Evolutionary conservation across 2,113 vertebrate genomes (phyloP), one percentile per base, ranked within the genome.

Genomic region (Carassius auratus): DNA sequence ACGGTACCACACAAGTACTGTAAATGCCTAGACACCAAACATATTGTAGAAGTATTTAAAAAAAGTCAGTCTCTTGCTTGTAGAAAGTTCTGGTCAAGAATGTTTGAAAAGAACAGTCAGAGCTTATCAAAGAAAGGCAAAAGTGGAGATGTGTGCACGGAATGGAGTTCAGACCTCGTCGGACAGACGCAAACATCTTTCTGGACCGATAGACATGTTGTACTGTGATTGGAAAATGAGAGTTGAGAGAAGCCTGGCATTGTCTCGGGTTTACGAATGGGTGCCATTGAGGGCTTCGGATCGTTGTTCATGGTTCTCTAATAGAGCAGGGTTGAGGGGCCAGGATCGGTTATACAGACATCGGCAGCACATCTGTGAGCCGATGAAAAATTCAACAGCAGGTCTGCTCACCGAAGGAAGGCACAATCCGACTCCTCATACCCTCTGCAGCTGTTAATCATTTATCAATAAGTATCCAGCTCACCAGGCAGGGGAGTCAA

Each of bases 371-470:
- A 95, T 94, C 95, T 95, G 94, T 93, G 94, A 86, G 93, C 89
- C 90, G 14, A 94, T 95, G 91, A 95, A 95, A 95, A 95, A 95
- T 95, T 95, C 91, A 95, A 91, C 89, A 94, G 92, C 26, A 86
- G 91, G 92, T 92, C 92, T 88, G 92, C 92, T 92, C 93, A 92
- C 92, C 66, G 86, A 90, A 94, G 93, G 89, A 92, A 90, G 87
- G 91, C 87, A 66, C 87, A 90, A 92, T 92, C 92, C 90, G 88
- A 91, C 91, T 91, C 88, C 92, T 91, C 92, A 92, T 92, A 93
- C 93, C 92, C 93, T 92, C 93, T 93, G 91, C 90, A 87, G 66
- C 86, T 83, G 92, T 95, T 95, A 94, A 95, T 95, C 93, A 94
- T 95, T 95, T 93, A 95, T 95, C 94, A 93, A 95, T 94, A 94